phyloP scores from a whole-genome alignment of 2,888 invertebrate species.

The Brachypalpus laphriformis region DNA sequence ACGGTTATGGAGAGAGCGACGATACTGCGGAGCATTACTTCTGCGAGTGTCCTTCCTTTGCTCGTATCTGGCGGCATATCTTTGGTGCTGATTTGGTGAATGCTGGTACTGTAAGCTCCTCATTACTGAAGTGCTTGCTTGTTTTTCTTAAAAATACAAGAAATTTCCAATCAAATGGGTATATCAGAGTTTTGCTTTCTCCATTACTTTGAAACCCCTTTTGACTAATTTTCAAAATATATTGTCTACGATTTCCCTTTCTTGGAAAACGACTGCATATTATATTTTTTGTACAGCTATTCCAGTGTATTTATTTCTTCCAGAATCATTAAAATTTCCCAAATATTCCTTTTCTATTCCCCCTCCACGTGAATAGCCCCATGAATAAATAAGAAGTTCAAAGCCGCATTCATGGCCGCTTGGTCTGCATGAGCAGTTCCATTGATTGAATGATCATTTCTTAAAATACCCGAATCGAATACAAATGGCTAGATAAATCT shows the following conservation, averaged over 20 bases:
- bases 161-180: too few species aligned
- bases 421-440: background rate
- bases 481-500: background rate
- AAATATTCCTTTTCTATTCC: background rate
- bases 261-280: background rate
- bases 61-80: too few species aligned
- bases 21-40: too few species aligned
- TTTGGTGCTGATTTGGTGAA: too few species aligned
- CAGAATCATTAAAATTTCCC: background rate
- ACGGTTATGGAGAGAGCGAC: too few species aligned
- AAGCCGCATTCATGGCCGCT: background rate
- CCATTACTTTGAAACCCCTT: too few species aligned
- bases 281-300: background rate
- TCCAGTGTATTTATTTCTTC: background rate
- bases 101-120: too few species aligned
- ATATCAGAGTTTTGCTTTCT: too few species aligned
- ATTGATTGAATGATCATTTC: slow-evolving; percentile 25
- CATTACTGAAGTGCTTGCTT: too few species aligned
- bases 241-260: background rate
- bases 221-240: too few species aligned
- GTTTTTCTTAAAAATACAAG: too few species aligned
- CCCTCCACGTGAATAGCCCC: background rate
- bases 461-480: background rate
- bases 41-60: too few species aligned
- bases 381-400: background rate